Evolutionary conservation across 1,140 invertebrate genomes (phyloP), one percentile per base, ranked within the genome.

Genomic region (Drosophila pachea): DNA sequence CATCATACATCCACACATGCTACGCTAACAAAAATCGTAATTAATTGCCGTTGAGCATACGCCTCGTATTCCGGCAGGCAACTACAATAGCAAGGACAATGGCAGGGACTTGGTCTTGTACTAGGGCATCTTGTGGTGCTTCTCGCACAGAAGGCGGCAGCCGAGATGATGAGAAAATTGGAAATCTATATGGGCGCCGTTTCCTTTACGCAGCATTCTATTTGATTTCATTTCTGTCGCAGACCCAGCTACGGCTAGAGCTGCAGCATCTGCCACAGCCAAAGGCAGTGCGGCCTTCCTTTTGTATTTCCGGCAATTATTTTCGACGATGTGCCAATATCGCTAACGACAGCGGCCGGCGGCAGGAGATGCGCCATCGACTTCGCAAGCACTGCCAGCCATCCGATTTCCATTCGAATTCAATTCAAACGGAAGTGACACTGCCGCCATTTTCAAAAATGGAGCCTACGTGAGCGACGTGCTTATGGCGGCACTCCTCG

Each of bases 251-350:
- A 35, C 3, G 22, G 60, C 14, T 45, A 8, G 7, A 43, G 61
- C 48, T 36, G 50, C 7, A 32, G 33, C 61, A 47, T 42, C 7
- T 42, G 59, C 12, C 55, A 43, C 2, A 12, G 12, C 12, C 50
- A 38, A 7, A n/a, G 47, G 5, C 47, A 61, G 32, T 50, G 65
- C 55, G 60, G 62, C 50, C 66, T 86, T 86, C 73, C 76, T 74
- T 84, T 84, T 84, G 81, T 86, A 86, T 84, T 81, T 84, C 81
- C 76, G 79, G 73, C 79, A 84, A 84, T 84, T 84, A 84, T 83
- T 83, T 84, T 83, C 76, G 68, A 83, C 66, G 79, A 84, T 86
- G 73, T 84, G 79, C 78, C 75, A 78, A 78, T 78, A 78, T 69
- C 77, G 74, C 72, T 56, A 68, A 66, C 78, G 59, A 47, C 53